Evolutionary conservation across 2,113 vertebrate species (phyloP).

Genomic region (Neolamprologus modestus): DNA sequence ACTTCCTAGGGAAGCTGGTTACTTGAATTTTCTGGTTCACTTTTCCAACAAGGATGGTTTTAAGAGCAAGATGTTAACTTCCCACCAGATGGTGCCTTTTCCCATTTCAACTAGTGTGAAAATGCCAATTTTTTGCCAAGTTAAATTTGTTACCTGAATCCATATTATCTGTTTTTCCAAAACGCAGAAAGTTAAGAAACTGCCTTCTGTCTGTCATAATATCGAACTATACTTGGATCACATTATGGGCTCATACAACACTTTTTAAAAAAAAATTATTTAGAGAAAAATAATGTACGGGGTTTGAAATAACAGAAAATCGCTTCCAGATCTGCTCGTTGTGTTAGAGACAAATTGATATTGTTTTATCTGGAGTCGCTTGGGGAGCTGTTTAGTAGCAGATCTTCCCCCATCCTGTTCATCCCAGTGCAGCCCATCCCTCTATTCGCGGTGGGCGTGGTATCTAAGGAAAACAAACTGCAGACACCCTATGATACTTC

Average conservation of each 20-base stretch:
- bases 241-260: not conserved
- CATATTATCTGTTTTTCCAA: not conserved
- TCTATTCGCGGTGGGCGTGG: slow-evolving; percentile 68
- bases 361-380: not conserved
- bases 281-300: not conserved
- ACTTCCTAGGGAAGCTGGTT: not conserved
- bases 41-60: not conserved
- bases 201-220: not conserved
- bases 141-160: not conserved
- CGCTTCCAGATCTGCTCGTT: not conserved
- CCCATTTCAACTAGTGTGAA: not conserved
- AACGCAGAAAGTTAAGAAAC: not conserved
- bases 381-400: not conserved
- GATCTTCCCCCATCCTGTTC: slow-evolving; percentile 24
- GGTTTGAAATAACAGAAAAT: not conserved
- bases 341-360: not conserved
- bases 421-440: slow-evolving; percentile 53
- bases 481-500: slow-evolving; percentile 58
- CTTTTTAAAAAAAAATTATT: not conserved
- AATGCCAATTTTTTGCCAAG: not conserved
- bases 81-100: slow-evolving; percentile 58
- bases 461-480: slow-evolving; percentile 70
- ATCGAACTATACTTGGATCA: not conserved
- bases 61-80: not conserved
- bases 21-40: not conserved